Evolutionary conservation across 1,140 invertebrate species (phyloP).

Genomic region (Ceratitis capitata): DNA sequence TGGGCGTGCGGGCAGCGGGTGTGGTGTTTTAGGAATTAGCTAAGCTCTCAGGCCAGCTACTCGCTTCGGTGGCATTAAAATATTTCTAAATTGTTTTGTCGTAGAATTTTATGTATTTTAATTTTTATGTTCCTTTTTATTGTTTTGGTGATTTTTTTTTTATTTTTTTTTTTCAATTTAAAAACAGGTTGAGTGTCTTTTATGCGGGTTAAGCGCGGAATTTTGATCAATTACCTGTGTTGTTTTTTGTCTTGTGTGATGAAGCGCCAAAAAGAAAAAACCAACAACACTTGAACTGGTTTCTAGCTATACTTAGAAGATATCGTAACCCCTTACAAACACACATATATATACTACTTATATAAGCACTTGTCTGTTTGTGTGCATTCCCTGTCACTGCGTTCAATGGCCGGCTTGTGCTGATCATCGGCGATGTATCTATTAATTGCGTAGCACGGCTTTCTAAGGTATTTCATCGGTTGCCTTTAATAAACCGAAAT

Average conservation of each 20-base stretch:
- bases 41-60: not conserved
- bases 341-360: too few relatives aligned
- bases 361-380: not conserved
- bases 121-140: not conserved
- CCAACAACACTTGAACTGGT: too few relatives aligned
- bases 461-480: not conserved
- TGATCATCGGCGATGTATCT: not conserved
- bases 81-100: conserved; percentile 21
- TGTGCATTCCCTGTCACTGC: not conserved
- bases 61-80: not conserved
- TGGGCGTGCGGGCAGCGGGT: not conserved
- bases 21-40: not conserved
- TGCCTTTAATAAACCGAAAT: not conserved
- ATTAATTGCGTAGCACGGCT: not conserved
- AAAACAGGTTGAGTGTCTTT: not conserved
- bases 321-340: not conserved
- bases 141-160: not conserved
- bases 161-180: not conserved
- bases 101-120: not conserved
- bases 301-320: not conserved
- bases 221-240: conserved; percentile 24
- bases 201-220: not conserved
- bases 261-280: too few relatives aligned
- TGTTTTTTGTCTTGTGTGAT: too few relatives aligned
- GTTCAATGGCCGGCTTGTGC: not conserved